Evolutionary conservation across 2,888 invertebrate genomes (phyloP), one percentile per base, ranked within the genome.

Genomic region (Cylindroiulus punctatus): DNA sequence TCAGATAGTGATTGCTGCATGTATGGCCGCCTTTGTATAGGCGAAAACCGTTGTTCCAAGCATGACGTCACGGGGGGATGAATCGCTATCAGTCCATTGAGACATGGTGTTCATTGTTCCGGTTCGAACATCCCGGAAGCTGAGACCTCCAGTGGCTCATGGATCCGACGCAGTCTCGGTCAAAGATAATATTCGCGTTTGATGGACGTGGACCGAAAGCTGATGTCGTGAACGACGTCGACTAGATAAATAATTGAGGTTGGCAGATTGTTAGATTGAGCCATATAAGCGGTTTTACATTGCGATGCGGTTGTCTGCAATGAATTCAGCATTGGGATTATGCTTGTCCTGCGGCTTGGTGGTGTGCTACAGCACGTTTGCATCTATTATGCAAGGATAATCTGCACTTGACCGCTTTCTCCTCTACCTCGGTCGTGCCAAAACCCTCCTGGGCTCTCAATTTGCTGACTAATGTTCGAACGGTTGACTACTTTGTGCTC

Each of bases 91-190:
- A 65, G 22, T 65, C 22, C 22, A 26, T 65, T 65, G 57, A 65
- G 22, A 65, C 57, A 12, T 65, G 57, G 52, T 52, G 52, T 52
- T 52, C 52, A 52, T 52, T 52, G 52, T 65, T 65, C 8, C 57
- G 8, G 5, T 22, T 26, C 57, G 7, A 65, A 26, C 57, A 65
- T 22, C 57, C 57, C n/a, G 57, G 57, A 65, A 65, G 22, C 22
- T 22, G 57, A 19, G 22, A 22, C 19, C 8, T 65, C 36, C 36
- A 36, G 7, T 4, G 57, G 19, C 57, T 8, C 57, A 22, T 19
- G 57, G 3, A n/a, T 0, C 19, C 26, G 57, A 8, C 7, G 22
- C 57, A 65, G 57, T 4, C 52, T 1, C n/a, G 57, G 57, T 8
- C 57, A 65, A 65, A 65, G 57, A 22, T 10, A 65, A n/a, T 52